Evolutionary conservation across 64 coral and sea anemone species (phyloP).

Genomic region (Astreopora myriophthalma): DNA sequence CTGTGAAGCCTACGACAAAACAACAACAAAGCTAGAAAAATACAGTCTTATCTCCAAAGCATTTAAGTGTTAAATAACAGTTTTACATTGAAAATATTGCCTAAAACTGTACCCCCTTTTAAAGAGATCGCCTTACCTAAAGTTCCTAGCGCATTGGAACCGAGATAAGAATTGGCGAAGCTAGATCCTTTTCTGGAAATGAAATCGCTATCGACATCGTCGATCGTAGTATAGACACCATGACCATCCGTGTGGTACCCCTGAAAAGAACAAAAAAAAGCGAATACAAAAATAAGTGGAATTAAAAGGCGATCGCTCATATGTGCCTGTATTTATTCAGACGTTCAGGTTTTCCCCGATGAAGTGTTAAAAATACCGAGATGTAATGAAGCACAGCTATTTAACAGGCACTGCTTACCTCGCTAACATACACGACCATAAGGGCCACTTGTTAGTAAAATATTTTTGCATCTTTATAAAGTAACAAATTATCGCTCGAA

Average conservation of each 20-base stretch:
- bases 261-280: slow-evolving; percentile 46
- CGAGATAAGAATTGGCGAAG: slow-evolving; percentile 64
- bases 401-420: slow-evolving; percentile 10
- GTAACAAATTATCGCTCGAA: slow-evolving; percentile 68
- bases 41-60: slow-evolving; percentile 10
- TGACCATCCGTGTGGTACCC: slow-evolving; percentile 50
- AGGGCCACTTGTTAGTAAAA: slow-evolving; percentile 57
- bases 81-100: slow-evolving; percentile 39
- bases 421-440: slow-evolving; percentile 33
- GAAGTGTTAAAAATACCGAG: slow-evolving; percentile 32
- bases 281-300: slow-evolving; percentile 34
- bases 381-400: background rate
- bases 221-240: slow-evolving; percentile 63
- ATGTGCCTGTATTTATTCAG: slow-evolving; percentile 46
- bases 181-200: slow-evolving; percentile 57
- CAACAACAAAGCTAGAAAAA: slow-evolving; percentile 21
- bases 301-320: slow-evolving; percentile 50
- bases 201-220: slow-evolving; percentile 66
- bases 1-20: slow-evolving; percentile 40
- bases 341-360: slow-evolving; percentile 24
- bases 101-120: background rate
- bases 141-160: slow-evolving; percentile 62
- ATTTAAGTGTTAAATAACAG: slow-evolving; percentile 49
- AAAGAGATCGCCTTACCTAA: slow-evolving; percentile 59
- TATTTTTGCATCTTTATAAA: slow-evolving; percentile 64